Conservation (phyloP, 2,888 invertebrate genomes). For the Megastigmus dorsalis region DNA sequence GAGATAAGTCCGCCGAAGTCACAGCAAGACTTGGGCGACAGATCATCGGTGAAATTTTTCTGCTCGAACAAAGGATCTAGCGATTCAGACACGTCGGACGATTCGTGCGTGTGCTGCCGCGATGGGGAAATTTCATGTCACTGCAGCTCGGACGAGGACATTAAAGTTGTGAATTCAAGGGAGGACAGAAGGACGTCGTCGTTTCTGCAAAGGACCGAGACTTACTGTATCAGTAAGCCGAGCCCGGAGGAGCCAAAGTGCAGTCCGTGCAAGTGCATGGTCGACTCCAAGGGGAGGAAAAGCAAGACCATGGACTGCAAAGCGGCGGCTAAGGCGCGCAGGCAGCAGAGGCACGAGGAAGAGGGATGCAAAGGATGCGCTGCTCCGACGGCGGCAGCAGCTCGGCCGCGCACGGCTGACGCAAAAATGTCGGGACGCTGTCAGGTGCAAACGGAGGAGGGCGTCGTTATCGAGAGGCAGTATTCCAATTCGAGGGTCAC, state of each 20-base stretch:
- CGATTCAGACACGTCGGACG: too few relatives aligned
- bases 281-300: neutral
- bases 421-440: neutral
- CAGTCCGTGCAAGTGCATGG: slow-evolving; percentile 17
- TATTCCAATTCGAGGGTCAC: slow-evolving; percentile 4
- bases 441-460: neutral
- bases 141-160: neutral
- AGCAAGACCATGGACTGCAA: slow-evolving; percentile 21
- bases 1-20: too few relatives aligned
- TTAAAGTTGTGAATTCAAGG: neutral
- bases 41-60: too few relatives aligned
- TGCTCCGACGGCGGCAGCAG: too few relatives aligned
- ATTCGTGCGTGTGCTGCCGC: too few relatives aligned
- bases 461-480: neutral
- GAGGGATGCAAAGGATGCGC: too few relatives aligned
- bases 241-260: neutral
- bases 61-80: too few relatives aligned
- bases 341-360: neutral
- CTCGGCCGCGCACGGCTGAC: neutral
- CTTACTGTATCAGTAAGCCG: neutral
- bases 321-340: slow-evolving; percentile 8
- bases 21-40: too few relatives aligned
- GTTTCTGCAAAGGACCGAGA: neutral
- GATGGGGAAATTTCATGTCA: too few relatives aligned
- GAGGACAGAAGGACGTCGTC: neutral